phyloP scores from a whole-genome alignment of 2,888 invertebrate species.

The Oscheius sp. region DNA sequence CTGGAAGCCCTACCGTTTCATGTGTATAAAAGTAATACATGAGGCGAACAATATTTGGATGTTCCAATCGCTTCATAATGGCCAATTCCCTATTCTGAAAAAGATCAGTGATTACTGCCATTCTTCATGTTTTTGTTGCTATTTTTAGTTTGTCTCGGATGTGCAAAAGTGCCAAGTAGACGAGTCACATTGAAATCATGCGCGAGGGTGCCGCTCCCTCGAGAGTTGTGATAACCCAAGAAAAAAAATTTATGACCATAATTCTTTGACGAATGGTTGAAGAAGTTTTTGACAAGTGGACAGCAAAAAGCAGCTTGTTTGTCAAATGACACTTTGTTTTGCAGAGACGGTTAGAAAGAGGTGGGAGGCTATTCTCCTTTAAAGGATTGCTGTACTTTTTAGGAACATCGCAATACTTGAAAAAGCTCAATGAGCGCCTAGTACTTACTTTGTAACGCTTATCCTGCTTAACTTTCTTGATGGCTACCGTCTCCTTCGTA shows the following conservation, averaged over 20 bases:
- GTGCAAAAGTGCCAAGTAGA: neutral
- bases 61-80: conserved; percentile 49
- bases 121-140: neutral
- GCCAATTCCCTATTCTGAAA: conserved; percentile 47
- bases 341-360: too few species aligned
- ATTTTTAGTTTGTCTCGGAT: neutral
- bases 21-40: conserved; percentile 41
- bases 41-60: conserved; percentile 48
- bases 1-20: conserved; percentile 8
- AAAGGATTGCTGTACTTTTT: too few species aligned
- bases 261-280: conserved; percentile 1
- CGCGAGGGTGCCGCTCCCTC: conserved; percentile 11
- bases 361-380: too few species aligned
- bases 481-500: conserved; percentile 46
- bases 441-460: conserved; percentile 44
- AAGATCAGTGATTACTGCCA: neutral
- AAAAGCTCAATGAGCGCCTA: too few species aligned
- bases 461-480: conserved; percentile 48
- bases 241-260: neutral
- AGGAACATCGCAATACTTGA: too few species aligned
- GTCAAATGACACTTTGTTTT: too few species aligned
- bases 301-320: neutral
- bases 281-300: neutral
- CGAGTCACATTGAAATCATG: conserved; percentile 22
- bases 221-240: conserved; percentile 20